Conservation (phyloP, 2,888 invertebrate genomes). For the Eupithecia dodoneata region DNA sequence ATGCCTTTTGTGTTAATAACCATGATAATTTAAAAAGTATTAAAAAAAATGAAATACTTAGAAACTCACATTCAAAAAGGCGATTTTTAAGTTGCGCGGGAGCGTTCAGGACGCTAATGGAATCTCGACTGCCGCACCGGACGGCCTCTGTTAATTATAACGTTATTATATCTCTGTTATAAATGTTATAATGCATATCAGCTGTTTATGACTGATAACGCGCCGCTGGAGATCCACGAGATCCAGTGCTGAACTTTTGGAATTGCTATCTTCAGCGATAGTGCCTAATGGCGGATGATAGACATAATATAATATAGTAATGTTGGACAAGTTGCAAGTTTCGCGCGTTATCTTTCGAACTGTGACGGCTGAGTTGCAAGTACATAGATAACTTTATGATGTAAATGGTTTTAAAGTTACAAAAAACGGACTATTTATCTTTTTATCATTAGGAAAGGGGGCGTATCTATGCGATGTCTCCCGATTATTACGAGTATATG, state of each 20-base stretch:
- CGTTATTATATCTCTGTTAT: background rate
- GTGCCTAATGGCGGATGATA: background rate
- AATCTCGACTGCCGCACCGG: constrained; percentile 23
- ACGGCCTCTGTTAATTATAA: constrained; percentile 21
- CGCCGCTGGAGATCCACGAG: constrained; percentile 39
- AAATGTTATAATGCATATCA: constrained; percentile 22
- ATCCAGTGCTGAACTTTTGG: constrained; percentile 31
- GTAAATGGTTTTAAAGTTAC: background rate
- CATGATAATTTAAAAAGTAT: too few relatives aligned
- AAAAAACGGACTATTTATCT: background rate
- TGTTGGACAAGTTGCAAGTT: background rate
- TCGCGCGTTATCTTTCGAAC: background rate
- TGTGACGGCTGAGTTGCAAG: background rate
- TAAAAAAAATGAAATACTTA: background rate
- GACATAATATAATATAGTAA: background rate
- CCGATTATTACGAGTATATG: too few relatives aligned
- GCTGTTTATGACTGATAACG: constrained; percentile 38
- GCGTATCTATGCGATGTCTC: background rate
- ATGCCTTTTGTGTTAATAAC: too few relatives aligned
- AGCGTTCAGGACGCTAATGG: constrained; percentile 13
- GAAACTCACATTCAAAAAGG: constrained; percentile 24
- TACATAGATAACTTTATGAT: background rate
- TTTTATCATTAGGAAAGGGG: background rate
- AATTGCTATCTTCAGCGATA: background rate
- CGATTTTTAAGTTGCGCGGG: constrained; percentile 10